phyloP scores from a whole-genome alignment of 1,140 invertebrate genomes.

The Myzus persicae region DNA sequence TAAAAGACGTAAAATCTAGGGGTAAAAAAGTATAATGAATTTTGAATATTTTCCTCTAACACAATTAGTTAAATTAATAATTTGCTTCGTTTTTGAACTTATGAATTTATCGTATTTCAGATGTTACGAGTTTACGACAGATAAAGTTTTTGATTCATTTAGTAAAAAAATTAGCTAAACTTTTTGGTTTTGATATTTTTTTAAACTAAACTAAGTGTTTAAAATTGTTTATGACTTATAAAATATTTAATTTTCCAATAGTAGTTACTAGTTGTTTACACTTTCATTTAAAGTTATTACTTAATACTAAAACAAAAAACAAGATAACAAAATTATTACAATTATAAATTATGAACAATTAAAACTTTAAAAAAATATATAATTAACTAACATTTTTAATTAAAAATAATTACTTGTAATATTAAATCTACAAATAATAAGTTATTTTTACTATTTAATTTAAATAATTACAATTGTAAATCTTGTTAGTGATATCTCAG shows the following conservation, averaged over 20 bases:
- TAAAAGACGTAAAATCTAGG: background rate
- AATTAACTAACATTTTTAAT: background rate
- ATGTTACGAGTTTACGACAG: background rate
- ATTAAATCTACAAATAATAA: background rate
- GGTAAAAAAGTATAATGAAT: background rate
- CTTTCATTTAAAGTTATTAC: background rate
- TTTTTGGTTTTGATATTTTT: constrained; percentile 11
- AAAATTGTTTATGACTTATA: background rate
- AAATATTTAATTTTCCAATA: background rate
- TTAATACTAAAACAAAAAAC: background rate
- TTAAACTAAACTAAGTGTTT: background rate
- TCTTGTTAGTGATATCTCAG: background rate
- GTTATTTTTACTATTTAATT: background rate
- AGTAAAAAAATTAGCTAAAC: constrained; percentile 10
- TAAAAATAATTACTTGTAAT: background rate
- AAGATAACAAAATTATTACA: background rate
- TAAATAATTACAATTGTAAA: background rate
- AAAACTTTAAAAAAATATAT: background rate
- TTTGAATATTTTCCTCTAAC: background rate
- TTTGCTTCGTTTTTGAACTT: background rate
- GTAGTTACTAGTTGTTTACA: background rate
- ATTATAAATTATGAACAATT: background rate
- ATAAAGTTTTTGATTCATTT: background rate
- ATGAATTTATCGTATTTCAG: background rate
- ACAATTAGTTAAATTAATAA: background rate